Evolutionary conservation across 2,888 invertebrate genomes (phyloP), one percentile per base, ranked within the genome.

Genomic region (Drosophila ezoana): DNA sequence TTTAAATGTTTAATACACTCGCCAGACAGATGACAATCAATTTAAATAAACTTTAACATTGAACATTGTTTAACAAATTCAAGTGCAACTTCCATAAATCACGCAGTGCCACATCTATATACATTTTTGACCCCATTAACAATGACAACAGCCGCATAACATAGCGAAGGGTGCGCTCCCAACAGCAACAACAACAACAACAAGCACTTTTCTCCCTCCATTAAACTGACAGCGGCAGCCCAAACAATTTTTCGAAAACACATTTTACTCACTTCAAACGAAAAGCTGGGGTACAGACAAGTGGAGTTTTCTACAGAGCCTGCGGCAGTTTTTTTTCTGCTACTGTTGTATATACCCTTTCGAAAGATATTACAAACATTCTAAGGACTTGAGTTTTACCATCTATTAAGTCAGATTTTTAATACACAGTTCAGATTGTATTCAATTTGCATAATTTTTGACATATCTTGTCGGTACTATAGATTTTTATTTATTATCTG

Each of bases 181-280:
- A 16, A 53, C 32, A 41, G 48, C 48, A 53, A 23, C 33, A 35
- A 35, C 14, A 16, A 53, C 32, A 41, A 53, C 48, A 53, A 23
- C 33, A 35, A 35, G 11, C 10, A 35, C 14, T 41, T 33, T 28
- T 11, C 40, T n/a, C 40, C 4, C 11, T 13, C 35, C 44, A 23
- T 20, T 28, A 33, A 66, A 23, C 79, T 79, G 82, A 79, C 78
- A 82, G 62, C 49, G 67, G 64, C 78, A 79, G 79, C 73, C 57
- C 18, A 51, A 38, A 51, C 10, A 60, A 65, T 54, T 62, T 81
- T 70, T 64, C 38, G 13, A 61, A 63, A 81, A 73, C 57, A 69
- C 75, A 78, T 81, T 81, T 70, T 78, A 64, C 67, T 75, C 71
- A 79, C 79, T 82, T 79, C 79, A 79, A 79, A 79, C 71, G 54